phyloP scores from a whole-genome alignment of 2,797 vertebrate genomes.

The Parotocinclus haroldoi region DNA sequence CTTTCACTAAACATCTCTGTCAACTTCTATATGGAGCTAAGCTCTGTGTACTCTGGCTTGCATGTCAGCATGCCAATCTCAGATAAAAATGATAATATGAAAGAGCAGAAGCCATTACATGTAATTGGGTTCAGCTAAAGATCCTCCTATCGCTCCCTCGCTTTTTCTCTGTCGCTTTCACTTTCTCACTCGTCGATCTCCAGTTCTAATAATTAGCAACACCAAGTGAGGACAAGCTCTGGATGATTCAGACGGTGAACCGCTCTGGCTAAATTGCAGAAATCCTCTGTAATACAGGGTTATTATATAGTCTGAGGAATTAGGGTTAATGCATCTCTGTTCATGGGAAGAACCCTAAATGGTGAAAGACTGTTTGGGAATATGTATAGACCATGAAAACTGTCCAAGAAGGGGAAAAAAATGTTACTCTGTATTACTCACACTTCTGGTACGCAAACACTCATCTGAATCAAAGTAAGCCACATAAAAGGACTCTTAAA shows the following conservation, averaged over 20 bases:
- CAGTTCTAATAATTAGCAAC: constrained; percentile 57
- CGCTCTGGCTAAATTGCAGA: constrained; percentile 46
- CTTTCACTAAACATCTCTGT: constrained; percentile 15
- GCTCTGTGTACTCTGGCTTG: constrained; percentile 30
- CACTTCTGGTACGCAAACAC: too few relatives aligned
- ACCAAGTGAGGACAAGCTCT: constrained; percentile 48
- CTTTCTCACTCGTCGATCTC: constrained; percentile 27
- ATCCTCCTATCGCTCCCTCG: constrained; percentile 31
- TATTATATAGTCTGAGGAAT: constrained; percentile 54
- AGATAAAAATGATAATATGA: constrained; percentile 46
- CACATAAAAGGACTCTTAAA: too few relatives aligned
- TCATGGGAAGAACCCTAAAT: constrained; percentile 10
- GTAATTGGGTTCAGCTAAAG: constrained; percentile 40
- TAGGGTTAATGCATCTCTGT: constrained; percentile 32
- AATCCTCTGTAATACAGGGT: constrained; percentile 54
- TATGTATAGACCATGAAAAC: too few relatives aligned
- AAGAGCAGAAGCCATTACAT: constrained; percentile 47
- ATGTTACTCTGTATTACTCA: too few relatives aligned
- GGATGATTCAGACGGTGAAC: constrained; percentile 51
- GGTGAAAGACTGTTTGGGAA: constrained; percentile 7
- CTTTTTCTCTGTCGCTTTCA: constrained; percentile 28
- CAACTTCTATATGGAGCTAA: constrained; percentile 13
- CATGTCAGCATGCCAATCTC: constrained; percentile 64
- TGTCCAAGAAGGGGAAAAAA: too few relatives aligned
- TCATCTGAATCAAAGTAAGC: too few relatives aligned